phyloP scores from a whole-genome alignment of 2,113 vertebrate genomes.

The Grantiella picta region DNA sequence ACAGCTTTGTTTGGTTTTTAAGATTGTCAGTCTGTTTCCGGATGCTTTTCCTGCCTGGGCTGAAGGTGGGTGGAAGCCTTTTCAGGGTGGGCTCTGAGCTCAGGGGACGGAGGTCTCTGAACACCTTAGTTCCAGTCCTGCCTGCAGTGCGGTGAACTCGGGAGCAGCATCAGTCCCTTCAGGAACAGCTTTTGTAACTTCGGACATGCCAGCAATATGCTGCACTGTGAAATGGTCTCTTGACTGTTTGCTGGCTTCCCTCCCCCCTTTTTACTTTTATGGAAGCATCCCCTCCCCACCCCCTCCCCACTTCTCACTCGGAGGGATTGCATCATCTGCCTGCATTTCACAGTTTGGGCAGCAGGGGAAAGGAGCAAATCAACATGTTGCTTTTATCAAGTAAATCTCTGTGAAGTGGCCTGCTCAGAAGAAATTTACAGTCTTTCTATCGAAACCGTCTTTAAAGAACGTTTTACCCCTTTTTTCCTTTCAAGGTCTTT shows the following conservation, averaged over 20 bases:
- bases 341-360: conserved; percentile 47
- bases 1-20: conserved; percentile 6
- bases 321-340: conserved; percentile 58
- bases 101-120: not conserved
- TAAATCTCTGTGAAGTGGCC: conserved; percentile 43
- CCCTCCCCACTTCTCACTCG: not conserved
- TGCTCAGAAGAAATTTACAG: conserved; percentile 29
- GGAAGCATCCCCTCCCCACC: rapidly evolving
- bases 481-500: conserved; percentile 19
- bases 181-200: not conserved
- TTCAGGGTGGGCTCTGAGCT: not conserved
- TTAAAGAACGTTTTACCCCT: not conserved
- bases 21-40: not conserved
- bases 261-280: too few species aligned
- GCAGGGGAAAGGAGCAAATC: conserved; percentile 44
- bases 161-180: not conserved
- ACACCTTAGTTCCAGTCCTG: not conserved
- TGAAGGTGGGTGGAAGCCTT: not conserved
- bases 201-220: not conserved
- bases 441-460: not conserved
- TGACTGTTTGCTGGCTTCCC: not conserved
- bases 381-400: conserved; percentile 37
- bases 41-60: not conserved
- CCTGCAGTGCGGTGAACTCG: not conserved
- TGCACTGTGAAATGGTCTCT: not conserved